phyloP scores from a whole-genome alignment of 2,888 invertebrate species.

The Microchrysa polita region DNA sequence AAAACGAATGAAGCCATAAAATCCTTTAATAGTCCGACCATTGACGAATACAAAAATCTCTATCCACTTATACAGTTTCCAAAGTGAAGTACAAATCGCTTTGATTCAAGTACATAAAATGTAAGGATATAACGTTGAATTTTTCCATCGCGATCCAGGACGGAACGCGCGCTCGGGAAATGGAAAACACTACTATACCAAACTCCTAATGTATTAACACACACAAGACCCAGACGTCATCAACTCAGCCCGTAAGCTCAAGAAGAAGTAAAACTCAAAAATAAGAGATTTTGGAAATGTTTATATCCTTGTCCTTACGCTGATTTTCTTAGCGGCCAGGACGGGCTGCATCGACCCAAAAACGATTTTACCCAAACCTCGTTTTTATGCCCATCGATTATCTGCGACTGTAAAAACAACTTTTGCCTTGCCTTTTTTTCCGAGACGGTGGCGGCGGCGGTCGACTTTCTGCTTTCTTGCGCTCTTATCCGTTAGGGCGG shows the following conservation, averaged over 20 bases:
- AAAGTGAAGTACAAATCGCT: not conserved
- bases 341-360: not conserved
- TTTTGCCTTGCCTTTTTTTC: not conserved
- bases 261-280: not conserved
- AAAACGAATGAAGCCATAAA: constrained; percentile 6
- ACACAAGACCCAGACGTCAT: not conserved
- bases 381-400: constrained; percentile 32
- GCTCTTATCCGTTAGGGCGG: not conserved
- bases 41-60: not conserved
- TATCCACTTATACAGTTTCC: not conserved
- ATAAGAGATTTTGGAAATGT: not conserved
- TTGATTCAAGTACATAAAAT: constrained; percentile 1
- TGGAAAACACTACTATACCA: no score
- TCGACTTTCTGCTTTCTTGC: not conserved
- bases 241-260: not conserved
- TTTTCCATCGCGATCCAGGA: not conserved
- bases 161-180: not conserved
- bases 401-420: constrained; percentile 30
- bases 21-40: not conserved
- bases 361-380: constrained; percentile 2
- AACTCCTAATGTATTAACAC: constrained; percentile 1
- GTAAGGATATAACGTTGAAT: not conserved
- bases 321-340: not conserved
- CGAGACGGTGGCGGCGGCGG: no score
- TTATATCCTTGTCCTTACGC: not conserved